These are phyloP conservation scores for Channa striata DNA, from an alignment of 2,797 vertebrate species.

Conservation along the genomic window DNA sequence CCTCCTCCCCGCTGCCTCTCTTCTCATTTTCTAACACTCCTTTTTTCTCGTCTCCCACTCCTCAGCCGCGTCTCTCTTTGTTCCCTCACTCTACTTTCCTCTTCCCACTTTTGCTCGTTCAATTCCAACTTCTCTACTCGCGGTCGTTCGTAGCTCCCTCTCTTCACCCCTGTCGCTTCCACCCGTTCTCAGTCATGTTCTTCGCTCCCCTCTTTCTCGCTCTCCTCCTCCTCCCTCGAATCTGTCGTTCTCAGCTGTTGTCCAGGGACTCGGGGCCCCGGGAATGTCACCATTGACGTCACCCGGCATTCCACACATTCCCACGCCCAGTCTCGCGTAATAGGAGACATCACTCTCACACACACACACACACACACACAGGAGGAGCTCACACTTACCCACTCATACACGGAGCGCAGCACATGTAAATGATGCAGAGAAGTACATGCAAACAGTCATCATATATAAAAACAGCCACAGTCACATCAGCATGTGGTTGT, in stretches of 20 bases:
- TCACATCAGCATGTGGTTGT: constrained; percentile 20
- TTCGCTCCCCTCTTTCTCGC: neutral
- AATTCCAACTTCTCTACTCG: too few species aligned
- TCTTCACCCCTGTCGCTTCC: neutral
- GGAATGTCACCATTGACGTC: constrained; percentile 97
- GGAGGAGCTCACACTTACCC: constrained; percentile 8
- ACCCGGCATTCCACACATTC: constrained; percentile 91
- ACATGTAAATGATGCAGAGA: constrained; percentile 35
- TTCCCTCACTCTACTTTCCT: too few species aligned
- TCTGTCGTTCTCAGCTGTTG: constrained; percentile 86
- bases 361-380: constrained; percentile 23
- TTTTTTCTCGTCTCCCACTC: neutral
- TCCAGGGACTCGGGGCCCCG: constrained; percentile 80
- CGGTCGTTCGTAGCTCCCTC: neutral
- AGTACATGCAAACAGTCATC: constrained; percentile 26
- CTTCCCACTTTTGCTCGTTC: neutral
- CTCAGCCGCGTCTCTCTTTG: neutral
- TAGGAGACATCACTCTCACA: constrained; percentile 55
- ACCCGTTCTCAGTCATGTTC: neutral
- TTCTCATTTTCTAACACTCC: neutral
- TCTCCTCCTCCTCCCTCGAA: constrained; percentile 24
- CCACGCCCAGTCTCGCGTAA: constrained; percentile 82
- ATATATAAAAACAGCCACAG: constrained; percentile 33
- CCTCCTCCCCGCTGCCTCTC: neutral
- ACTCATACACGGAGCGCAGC: constrained; percentile 21